Base-by-base conservation (phyloP, 2,113 vertebrate species). In the Chitala chitala region DNA sequence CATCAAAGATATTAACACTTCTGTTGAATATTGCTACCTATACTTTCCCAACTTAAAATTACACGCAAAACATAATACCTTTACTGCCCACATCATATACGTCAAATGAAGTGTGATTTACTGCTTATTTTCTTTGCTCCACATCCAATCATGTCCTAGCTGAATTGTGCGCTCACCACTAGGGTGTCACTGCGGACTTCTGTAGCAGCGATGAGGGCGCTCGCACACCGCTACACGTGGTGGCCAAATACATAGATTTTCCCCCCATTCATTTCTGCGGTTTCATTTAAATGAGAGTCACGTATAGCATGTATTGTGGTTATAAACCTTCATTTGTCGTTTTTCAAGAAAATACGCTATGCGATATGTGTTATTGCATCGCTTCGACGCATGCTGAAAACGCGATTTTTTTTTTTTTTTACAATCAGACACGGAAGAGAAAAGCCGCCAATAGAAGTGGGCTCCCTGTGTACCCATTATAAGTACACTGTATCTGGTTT, bases 141-240 rank as follows among this genome's bases (percentile, higher is more conserved):
- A 22, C 2, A 17, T 56, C 54, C 24, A 8, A 17, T 56, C 20
- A 22, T 20, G 20, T 15, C 48, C 46, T 5, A 48, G 46, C 5
- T 5, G 9, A 48, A 9, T 7, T 9, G 46, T 5, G 46, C 46
- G 20, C 53, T 20, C 22, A 9, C 40, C 42, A 9, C 31, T 31
- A 48, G 46, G 72, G 51, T 42, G 58, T 24, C 55, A 65, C 44
- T 74, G 55, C 66, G 65, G 65, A 64, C 72, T 31, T 53, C 31
- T 15, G 73, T 51, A 64, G 58, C 73, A 17, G 72, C 58, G n/a
- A 31, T 75, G 73, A 78, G 73, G 77, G 77, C 77, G 73, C 77
- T 78, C 68, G 74, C 58, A 69, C 73, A 78, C 77, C 73, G 54
- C 73, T 63, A 9, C 66, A 54, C 36, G 20, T 40, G 10, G 17